Conservation (phyloP, 2,888 invertebrate genomes). For the Ernsta delagoae region DNA sequence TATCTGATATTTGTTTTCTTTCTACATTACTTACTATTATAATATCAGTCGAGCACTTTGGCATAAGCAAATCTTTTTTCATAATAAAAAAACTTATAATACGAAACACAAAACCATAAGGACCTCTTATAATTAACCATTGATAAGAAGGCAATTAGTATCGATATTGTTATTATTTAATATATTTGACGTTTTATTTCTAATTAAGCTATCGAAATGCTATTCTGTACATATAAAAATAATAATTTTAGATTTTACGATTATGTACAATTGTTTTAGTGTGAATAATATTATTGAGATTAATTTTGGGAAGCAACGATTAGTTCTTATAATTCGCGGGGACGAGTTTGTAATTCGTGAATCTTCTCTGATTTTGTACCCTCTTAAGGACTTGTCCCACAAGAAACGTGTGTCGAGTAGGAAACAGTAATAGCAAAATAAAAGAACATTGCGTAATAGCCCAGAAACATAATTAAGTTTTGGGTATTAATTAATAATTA, state of each 20-base stretch:
- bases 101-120: slow-evolving; percentile 83
- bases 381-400: slow-evolving; percentile 33
- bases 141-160: slow-evolving; percentile 85
- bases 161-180: slow-evolving; percentile 85
- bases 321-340: slow-evolving; percentile 61
- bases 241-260: slow-evolving; percentile 79
- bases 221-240: slow-evolving; percentile 81
- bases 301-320: slow-evolving; percentile 72
- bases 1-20: slow-evolving; percentile 17
- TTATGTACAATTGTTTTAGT: slow-evolving; percentile 84
- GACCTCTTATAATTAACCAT: slow-evolving; percentile 86
- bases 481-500: neutral
- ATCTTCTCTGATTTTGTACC: slow-evolving; percentile 60
- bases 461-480: too few relatives aligned
- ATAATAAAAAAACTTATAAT: slow-evolving; percentile 42
- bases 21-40: slow-evolving; percentile 34
- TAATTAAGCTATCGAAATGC: slow-evolving; percentile 80
- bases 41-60: slow-evolving; percentile 57
- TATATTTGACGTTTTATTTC: slow-evolving; percentile 85
- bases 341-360: slow-evolving; percentile 69
- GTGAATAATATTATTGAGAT: slow-evolving; percentile 82
- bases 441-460: neutral
- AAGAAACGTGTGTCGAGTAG: slow-evolving; percentile 12
- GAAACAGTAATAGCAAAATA: neutral
- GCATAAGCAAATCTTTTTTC: slow-evolving; percentile 53